Percentiles rank a stretch among this genome's conserved stretches.
Conservation (phyloP, 2,113 vertebrate genomes). For the Nothobranchius kuhntae region DNA sequence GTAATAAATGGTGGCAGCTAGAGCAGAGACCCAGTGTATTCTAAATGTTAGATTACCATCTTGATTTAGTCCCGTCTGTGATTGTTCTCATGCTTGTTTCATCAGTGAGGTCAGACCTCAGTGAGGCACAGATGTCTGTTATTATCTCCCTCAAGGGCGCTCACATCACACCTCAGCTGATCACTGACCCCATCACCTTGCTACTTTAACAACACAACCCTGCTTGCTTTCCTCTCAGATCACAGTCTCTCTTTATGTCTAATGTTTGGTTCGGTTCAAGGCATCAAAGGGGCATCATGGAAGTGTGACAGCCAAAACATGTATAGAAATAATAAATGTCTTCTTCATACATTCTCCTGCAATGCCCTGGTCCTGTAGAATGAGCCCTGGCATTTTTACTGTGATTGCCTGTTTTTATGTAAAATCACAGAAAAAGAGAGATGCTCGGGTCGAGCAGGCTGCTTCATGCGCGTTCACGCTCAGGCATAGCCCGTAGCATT, state of each 20-base stretch:
- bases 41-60: slow-evolving; percentile 35
- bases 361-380: no score
- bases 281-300: background rate
- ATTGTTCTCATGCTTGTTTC: slow-evolving; percentile 22
- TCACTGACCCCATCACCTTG: slow-evolving; percentile 14
- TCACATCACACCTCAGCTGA: slow-evolving; percentile 1
- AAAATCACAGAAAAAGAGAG: no score
- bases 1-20: background rate
- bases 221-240: background rate
- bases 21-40: slow-evolving; percentile 8
- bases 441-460: no score
- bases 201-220: slow-evolving; percentile 4
- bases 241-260: background rate
- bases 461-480: no score
- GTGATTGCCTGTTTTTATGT: no score
- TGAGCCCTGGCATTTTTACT: no score
- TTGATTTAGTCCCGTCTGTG: slow-evolving; percentile 5
- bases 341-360: no score
- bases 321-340: no score
- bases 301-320: no score
- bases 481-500: no score
- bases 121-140: slow-evolving; percentile 9
- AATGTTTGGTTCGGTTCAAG: slow-evolving; percentile 22
- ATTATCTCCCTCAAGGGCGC: slow-evolving; percentile 13
- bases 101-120: slow-evolving; percentile 34